Base-by-base conservation (phyloP, 1,140 invertebrate genomes). In the Drosophila nigrodunni region DNA sequence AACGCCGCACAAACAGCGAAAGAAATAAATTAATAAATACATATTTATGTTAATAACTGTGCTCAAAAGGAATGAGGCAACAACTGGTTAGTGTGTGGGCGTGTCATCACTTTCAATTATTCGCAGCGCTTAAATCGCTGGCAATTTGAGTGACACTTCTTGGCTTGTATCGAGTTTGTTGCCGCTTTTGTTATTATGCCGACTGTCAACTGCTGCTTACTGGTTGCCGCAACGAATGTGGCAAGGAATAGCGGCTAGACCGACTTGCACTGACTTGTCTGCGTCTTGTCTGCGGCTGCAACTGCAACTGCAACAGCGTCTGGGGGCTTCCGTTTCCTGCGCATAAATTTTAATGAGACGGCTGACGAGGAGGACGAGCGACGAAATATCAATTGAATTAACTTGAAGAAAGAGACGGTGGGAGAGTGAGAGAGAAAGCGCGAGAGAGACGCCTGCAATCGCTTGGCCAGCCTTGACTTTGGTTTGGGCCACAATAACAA, bases 41-140 rank as follows among this genome's bases (percentile, higher is more conserved):
- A 35, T 35, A 34, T 43, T 44, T 60, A 25, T 46, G 58, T 6
- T 35, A 13, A 34, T 43, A 30, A 46, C 21, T 46, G 41, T 6
- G 13, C 37, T 41, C 41, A 18, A 41, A 57, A 25, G 37, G 35
- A 7, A 13, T 21, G 37, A 34, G 41, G 41, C 11, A 55, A 46
- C 54, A 34, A 7, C 25, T 43, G 57, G 4, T 46, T 11, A 7
- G 44, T 68, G 82, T 87, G 83, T 87, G 83, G 83, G 83, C 83
- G 83, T 87, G 77, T 87, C 83, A 83, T 74, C 83, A 87, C 83
- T 87, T 87, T 88, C 80, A 83, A 81, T 88, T 88, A 86, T 47
- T 39, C 11, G 15, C 11, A 54, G 77, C 59, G 67, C 59, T 68
- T 77, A 76, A 18, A n/a, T 58, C 59, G 55, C 62, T 39, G 34